Percentiles rank a stretch among this genome's conserved stretches.
These are phyloP conservation scores for Drosophila ironensis DNA, from an alignment of 1,140 invertebrate species.

Conservation along the genomic window DNA sequence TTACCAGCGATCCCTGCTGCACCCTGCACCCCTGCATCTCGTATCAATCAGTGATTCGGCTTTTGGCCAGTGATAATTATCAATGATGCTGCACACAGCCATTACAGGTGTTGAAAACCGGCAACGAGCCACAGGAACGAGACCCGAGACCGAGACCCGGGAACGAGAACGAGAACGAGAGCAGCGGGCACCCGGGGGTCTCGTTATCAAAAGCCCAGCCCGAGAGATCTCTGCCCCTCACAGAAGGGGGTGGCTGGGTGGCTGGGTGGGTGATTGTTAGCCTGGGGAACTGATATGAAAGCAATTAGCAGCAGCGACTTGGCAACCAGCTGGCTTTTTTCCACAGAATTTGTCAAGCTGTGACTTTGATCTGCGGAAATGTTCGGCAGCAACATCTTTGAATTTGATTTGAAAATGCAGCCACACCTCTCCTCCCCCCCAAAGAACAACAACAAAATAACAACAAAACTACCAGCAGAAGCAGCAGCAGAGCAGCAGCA, in stretches of 20 bases:
- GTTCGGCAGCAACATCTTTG: constrained; percentile 71
- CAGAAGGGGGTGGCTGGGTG: constrained; percentile 5
- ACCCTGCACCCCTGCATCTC: neutral
- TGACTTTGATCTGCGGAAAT: constrained; percentile 80
- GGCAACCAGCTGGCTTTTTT: constrained; percentile 56
- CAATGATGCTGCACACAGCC: constrained; percentile 5
- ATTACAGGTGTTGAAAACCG: constrained; percentile 64
- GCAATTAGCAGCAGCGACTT: constrained; percentile 68
- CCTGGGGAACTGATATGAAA: constrained; percentile 66
- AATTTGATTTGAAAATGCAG: constrained; percentile 75
- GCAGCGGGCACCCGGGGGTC: constrained; percentile 26
- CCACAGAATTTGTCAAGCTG: constrained; percentile 76
- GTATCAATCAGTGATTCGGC: constrained; percentile 57
- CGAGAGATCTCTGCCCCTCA: constrained; percentile 9
- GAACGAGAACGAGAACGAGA: no score
- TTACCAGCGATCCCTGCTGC: neutral
- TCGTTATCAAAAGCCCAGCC: constrained; percentile 52
- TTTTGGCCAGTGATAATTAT: constrained; percentile 51
- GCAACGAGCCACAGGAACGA: no score
- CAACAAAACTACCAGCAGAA: constrained; percentile 20
- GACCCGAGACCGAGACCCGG: no score
- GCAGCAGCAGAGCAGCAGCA: constrained; percentile 48
- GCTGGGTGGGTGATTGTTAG: neutral
- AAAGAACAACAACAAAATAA: constrained; percentile 7
- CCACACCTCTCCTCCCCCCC: constrained; percentile 10